These are phyloP conservation scores for Eumaeus atala DNA, from an alignment of 1,140 invertebrate genomes.

Conservation along the genomic window DNA sequence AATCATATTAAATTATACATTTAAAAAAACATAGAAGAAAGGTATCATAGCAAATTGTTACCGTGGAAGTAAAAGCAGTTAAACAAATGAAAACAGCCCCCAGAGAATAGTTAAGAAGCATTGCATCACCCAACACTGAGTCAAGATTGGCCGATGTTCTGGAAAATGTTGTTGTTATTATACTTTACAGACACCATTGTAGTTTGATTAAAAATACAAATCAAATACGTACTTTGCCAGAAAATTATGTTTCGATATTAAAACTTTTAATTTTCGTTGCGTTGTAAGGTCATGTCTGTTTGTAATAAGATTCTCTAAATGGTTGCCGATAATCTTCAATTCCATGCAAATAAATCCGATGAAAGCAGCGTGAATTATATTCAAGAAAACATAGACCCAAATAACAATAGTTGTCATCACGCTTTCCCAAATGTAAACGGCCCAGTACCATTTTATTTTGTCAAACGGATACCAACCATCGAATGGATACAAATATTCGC, in stretches of 20 bases:
- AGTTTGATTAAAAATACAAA: constrained; percentile 3
- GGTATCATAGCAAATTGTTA: constrained; percentile 26
- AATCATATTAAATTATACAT: constrained; percentile 1
- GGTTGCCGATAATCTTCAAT: constrained; percentile 41
- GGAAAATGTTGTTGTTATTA: constrained; percentile 36
- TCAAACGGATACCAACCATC: constrained; percentile 64
- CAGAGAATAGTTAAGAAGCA: constrained; percentile 50
- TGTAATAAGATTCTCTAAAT: constrained; percentile 38
- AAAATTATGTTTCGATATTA: constrained; percentile 43
- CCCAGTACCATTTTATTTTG: constrained; percentile 47
- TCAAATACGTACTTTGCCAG: constrained; percentile 36
- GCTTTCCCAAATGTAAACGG: constrained; percentile 50
- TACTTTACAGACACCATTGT: constrained; percentile 6
- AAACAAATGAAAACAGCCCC: constrained; percentile 54
- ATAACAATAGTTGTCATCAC: constrained; percentile 51
- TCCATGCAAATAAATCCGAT: constrained; percentile 54
- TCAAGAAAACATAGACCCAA: constrained; percentile 35
- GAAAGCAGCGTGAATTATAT: constrained; percentile 41
- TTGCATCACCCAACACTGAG: constrained; percentile 43
- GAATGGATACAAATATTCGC: constrained; percentile 45
- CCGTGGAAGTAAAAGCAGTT: constrained; percentile 49
- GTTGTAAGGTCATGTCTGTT: constrained; percentile 33
- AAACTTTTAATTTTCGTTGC: constrained; percentile 37
- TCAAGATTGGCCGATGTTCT: constrained; percentile 44
- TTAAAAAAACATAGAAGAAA: constrained; percentile 1